These are phyloP conservation scores for Festucalex cinctus DNA, from an alignment of 2,113 vertebrate genomes.

Conservation along the genomic window DNA sequence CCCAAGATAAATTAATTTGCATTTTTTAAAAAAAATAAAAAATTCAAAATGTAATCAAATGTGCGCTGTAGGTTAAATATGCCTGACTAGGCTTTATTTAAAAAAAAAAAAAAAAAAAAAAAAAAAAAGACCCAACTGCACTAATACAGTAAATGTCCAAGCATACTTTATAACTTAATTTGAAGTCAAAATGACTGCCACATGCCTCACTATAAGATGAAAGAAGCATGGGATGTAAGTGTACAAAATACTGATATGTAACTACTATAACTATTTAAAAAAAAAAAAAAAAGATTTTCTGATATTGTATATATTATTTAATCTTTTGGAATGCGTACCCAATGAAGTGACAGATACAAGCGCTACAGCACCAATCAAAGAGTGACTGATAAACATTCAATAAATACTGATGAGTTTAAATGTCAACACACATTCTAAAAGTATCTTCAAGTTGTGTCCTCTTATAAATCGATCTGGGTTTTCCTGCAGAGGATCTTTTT, in stretches of 20 bases:
- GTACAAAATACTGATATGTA: background rate
- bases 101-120: too few relatives aligned
- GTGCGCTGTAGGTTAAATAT: too few relatives aligned
- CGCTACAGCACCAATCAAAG: background rate
- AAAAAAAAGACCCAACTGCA: too few relatives aligned
- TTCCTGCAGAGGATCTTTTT: constrained; percentile 86
- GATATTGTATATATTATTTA: background rate
- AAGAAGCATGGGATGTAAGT: background rate
- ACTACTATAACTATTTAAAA: background rate
- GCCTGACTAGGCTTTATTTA: too few relatives aligned
- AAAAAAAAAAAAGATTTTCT: background rate
- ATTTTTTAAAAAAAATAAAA: too few relatives aligned
- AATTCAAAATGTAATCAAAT: too few relatives aligned
- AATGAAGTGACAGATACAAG: background rate
- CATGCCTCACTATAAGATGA: background rate
- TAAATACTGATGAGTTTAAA: background rate
- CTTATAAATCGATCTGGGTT: constrained; percentile 1
- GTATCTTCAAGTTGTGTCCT: background rate
- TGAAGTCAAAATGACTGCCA: background rate
- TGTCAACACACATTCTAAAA: background rate
- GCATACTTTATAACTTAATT: background rate
- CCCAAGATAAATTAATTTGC: too few relatives aligned
- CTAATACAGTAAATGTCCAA: background rate
- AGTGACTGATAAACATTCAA: background rate
- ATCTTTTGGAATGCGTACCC: background rate